Conservation (phyloP, 2,888 invertebrate genomes). For the Osedax fenrisi region DNA sequence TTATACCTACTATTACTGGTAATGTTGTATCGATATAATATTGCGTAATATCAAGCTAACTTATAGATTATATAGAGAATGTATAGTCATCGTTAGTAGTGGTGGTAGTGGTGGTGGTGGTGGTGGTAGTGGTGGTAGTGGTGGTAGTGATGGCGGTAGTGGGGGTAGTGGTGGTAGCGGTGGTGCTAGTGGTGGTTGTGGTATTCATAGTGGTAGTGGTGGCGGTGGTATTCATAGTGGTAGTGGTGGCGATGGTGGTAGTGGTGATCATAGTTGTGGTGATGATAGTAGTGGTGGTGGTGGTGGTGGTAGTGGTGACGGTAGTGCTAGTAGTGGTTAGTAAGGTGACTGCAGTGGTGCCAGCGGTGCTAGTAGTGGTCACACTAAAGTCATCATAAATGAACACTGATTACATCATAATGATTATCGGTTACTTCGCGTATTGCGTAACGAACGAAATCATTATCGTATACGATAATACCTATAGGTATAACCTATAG, state of each 20-base stretch:
- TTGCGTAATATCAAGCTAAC: too few relatives aligned
- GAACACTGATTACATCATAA: too few relatives aligned
- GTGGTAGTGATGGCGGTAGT: background rate
- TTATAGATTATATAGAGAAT: too few relatives aligned
- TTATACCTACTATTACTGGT: too few relatives aligned
- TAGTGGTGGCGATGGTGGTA: constrained; percentile 7
- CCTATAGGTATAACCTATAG: too few relatives aligned
- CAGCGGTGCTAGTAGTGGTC: background rate
- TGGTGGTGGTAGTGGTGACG: background rate
- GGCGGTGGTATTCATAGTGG: background rate
- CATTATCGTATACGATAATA: too few relatives aligned
- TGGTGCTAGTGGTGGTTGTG: background rate
- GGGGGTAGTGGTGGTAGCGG: background rate
- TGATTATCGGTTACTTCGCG: too few relatives aligned
- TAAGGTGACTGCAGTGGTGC: background rate
- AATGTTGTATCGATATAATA: too few relatives aligned
- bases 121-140: background rate
- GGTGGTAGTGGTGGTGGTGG: background rate
- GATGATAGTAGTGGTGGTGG: background rate
- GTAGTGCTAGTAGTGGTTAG: background rate
- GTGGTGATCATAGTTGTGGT: constrained; percentile 3
- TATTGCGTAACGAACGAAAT: too few relatives aligned
- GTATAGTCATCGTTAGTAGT: too few relatives aligned
- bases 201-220: background rate
- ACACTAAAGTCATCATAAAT: too few relatives aligned